These are phyloP conservation scores for Aporophyla lueneburgensis DNA, from an alignment of 2,888 invertebrate species.

Conservation along the genomic window DNA sequence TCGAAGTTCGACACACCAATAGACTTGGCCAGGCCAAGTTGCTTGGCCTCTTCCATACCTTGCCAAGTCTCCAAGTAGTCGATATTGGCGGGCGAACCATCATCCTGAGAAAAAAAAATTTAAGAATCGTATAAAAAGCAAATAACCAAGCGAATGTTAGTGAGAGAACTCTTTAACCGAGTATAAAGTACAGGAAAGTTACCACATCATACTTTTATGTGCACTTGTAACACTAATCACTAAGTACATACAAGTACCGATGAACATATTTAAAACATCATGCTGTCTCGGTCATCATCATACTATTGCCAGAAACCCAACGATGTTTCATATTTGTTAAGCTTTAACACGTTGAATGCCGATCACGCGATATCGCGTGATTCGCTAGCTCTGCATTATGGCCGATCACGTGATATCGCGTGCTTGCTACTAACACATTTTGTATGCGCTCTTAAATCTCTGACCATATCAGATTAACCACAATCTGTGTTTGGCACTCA, in stretches of 20 bases:
- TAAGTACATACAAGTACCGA: neutral
- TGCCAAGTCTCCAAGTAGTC: conserved; percentile 93
- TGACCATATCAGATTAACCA: no score
- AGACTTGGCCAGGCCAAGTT: conserved; percentile 91
- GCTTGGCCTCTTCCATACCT: conserved; percentile 93
- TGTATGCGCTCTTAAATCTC: no score
- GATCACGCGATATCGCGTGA: no score
- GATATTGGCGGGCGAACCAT: conserved; percentile 83
- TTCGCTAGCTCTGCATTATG: no score
- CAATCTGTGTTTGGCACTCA: no score
- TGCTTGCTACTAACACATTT: no score
- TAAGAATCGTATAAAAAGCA: neutral
- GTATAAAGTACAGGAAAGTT: neutral
- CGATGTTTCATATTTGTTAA: neutral
- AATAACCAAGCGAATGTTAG: neutral
- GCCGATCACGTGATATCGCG: no score
- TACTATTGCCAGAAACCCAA: neutral
- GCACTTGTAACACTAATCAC: neutral
- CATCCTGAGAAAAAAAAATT: conserved; percentile 65
- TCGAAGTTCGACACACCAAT: conserved; percentile 96
- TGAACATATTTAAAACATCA: neutral
- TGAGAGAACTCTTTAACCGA: neutral
- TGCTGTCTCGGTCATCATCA: neutral
- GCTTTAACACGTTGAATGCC: no score
- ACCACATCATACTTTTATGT: neutral